Evolutionary conservation across 2,888 invertebrate species (phyloP), one percentile per base, ranked within the genome.

Genomic region (Tenthredo amoena): DNA sequence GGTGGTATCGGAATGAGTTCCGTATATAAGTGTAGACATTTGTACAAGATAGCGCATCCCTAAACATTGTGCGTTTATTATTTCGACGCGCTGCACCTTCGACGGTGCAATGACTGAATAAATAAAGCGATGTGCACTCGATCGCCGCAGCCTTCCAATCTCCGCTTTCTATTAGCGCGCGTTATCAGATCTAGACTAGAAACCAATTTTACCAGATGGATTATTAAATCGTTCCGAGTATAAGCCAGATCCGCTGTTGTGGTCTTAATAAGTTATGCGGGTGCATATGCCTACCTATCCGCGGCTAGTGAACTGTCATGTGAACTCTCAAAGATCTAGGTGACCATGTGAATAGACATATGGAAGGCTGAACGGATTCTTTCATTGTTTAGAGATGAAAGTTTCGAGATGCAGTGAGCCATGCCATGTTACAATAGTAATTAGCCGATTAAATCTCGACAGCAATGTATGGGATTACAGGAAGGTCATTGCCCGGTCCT

Each of bases 161-260:
- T 77, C 31, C 50, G n/a, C 12, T 77, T 77, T 55, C 77, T 55
- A 77, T 77, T 31, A 74, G 34, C 34, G 1, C 18, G 10, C 34
- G 50, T 40, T 77, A 77, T 77, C 77, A 55, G 77, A 77, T 77
- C 77, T 55, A 50, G 50, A 18, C 77, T 77, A 31, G 34, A 55
- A 77, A 77, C 31, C 77, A 77, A 77, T 77, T 77, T 77, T 18
- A 77, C 26, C 40, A 31, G 77, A 77, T 55, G 77, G 77, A 77
- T 77, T 77, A 55, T 31, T 40, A 15, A 55, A n/a, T 3, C 18
- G 18, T 31, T 34, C 3, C 34, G 18, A 50, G 55, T 34, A 55
- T 55, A 55, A 77, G 31, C 55, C 77, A 15, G 31, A 26, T 21
- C 72, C n/a, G 40, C 6, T 74, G 74, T 74, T 74, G 43, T 77